Percentiles rank a stretch among this genome's conserved stretches.
These are phyloP conservation scores for Myotis findleyi DNA, from an alignment of 2,797 vertebrate species.

Conservation along the genomic window DNA sequence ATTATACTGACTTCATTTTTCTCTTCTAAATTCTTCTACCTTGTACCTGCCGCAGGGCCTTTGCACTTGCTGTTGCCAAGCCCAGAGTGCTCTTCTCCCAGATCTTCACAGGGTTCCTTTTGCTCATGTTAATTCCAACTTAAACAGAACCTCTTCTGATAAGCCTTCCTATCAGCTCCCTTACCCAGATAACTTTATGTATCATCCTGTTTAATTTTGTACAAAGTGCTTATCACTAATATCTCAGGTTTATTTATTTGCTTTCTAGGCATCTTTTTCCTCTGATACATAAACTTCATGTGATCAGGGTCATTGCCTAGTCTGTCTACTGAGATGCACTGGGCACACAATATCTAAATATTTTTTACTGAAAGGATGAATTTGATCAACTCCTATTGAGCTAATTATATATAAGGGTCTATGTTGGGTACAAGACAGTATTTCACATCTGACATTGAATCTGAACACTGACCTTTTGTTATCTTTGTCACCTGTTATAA, in stretches of 20 bases:
- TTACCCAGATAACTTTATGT: conserved; percentile 4
- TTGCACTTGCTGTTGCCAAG: neutral
- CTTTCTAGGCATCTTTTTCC: neutral
- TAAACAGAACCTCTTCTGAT: neutral
- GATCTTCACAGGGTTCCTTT: neutral
- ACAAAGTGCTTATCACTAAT: neutral
- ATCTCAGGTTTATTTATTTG: conserved; percentile 1
- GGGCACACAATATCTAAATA: neutral
- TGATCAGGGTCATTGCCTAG: neutral
- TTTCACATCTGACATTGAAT: neutral
- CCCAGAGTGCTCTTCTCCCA: neutral
- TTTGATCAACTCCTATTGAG: neutral
- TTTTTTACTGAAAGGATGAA: neutral
- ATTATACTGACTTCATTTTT: neutral
- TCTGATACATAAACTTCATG: neutral
- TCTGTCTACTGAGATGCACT: neutral
- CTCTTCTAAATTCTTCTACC: neutral
- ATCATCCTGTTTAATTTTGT: neutral
- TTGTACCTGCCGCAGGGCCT: neutral
- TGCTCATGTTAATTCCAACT: neutral
- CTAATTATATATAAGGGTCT: neutral
- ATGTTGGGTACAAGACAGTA: neutral
- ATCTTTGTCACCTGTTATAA: neutral
- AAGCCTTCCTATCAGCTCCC: neutral
- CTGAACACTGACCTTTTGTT: neutral